Conservation (phyloP, 2,888 invertebrate species). For the Apantesis nais region DNA sequence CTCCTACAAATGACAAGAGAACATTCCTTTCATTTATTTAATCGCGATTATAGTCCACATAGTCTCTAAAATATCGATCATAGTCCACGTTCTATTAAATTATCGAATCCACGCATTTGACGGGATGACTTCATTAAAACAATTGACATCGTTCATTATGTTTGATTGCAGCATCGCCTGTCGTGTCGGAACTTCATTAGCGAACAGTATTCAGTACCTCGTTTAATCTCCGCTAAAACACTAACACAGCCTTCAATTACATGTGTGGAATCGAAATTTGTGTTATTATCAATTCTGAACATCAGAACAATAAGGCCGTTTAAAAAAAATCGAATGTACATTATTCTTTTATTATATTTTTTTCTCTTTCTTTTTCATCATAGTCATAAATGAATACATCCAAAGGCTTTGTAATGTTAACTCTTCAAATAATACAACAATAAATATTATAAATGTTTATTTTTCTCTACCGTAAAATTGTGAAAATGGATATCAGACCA, state of each 20-base stretch:
- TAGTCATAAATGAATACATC: no score
- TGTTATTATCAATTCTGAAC: not conserved
- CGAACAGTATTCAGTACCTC: slow-evolving; percentile 36
- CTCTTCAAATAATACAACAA: no score
- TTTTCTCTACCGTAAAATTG: no score
- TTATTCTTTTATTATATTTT: no score
- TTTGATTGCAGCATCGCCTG: slow-evolving; percentile 30
- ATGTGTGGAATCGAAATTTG: not conserved
- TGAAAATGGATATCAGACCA: no score
- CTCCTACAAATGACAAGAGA: not conserved
- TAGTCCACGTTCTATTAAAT: not conserved
- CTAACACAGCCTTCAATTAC: not conserved
- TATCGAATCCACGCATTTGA: not conserved
- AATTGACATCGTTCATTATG: slow-evolving; percentile 38
- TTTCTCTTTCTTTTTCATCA: no score
- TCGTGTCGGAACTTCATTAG: slow-evolving; percentile 36
- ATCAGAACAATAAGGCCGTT: no score
- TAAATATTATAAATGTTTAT: no score
- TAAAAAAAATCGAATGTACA: no score
- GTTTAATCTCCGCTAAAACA: slow-evolving; percentile 43
- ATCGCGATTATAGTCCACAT: not conserved
- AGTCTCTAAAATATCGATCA: not conserved
- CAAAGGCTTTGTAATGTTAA: no score
- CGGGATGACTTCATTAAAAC: slow-evolving; percentile 37
- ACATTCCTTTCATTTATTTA: not conserved